Evolutionary conservation across 2,113 vertebrate species (phyloP).

Genomic region (Silurus asotus): DNA sequence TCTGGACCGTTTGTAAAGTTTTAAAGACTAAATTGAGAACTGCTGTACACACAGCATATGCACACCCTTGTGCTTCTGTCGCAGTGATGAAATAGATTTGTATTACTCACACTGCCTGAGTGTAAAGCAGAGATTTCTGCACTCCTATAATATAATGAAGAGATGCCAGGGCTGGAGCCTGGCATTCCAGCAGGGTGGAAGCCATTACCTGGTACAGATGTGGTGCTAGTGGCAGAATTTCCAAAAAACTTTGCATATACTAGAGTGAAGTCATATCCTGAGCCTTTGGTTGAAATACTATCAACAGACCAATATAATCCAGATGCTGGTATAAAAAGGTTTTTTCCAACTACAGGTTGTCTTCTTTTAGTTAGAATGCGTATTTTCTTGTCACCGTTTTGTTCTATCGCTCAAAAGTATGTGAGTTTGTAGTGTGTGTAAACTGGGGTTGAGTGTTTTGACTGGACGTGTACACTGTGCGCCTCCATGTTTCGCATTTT

Average conservation of each 20-base stretch:
- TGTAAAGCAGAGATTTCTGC: background rate
- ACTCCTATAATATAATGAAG: background rate
- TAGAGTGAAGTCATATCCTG: background rate
- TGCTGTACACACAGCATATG: background rate
- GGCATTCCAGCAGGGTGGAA: background rate
- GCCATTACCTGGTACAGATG: background rate
- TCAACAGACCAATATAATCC: background rate
- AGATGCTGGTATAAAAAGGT: slow-evolving; percentile 3
- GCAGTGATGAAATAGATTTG: background rate
- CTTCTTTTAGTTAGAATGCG: background rate
- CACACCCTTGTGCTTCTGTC: background rate
- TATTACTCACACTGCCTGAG: background rate
- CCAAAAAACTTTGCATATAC: background rate
- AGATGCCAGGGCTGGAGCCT: background rate
- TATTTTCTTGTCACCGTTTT: background rate
- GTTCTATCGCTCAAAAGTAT: background rate
- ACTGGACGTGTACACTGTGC: background rate
- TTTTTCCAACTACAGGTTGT: background rate
- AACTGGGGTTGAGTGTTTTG: background rate
- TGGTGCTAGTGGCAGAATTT: background rate
- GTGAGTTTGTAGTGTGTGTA: background rate
- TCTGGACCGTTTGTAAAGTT: background rate
- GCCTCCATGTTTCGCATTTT: background rate
- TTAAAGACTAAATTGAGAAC: background rate
- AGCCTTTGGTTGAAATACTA: background rate